Evolutionary conservation across 2,797 vertebrate genomes (phyloP), one percentile per base, ranked within the genome.

Genomic region (Myotis findleyi): DNA sequence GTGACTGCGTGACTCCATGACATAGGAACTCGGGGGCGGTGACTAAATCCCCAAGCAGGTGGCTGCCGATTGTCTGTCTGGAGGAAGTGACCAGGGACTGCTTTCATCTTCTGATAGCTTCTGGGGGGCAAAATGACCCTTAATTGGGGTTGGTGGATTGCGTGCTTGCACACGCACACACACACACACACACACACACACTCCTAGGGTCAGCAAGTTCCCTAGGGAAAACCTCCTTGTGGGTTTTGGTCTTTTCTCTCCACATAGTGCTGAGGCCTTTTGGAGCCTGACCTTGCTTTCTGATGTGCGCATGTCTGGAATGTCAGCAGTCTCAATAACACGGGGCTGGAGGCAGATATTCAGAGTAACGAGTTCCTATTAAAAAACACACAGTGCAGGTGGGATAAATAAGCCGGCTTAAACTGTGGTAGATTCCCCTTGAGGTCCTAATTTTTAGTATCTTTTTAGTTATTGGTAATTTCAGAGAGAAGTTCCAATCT

Each of bases 31-130:
- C 57, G 23, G 89, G 91, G 94, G 93, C 41, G 77, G 66, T 41
- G 62, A 76, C 36, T 86, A 69, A 93, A 89, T 79, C 84, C 81
- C 51, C 0, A 2, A n/a, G 89, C 97, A 96, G 94, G 94, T 97
- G 96, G 92, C 96, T 84, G 73, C 21, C 87, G 76, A 80, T 96
- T 97, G 91, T 97, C 33, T 69, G 44, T 44, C 10, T 16, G 64
- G 69, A 41, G 82, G 87, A 95, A 94, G 93, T 3, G 10, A 82
- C 51, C 25, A 4, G 7, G 77, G 88, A 47, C 21, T 71, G 71
- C 81, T 94, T 96, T 96, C 64, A 80, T 96, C 86, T 81, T 69
- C 33, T 69, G 18, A 51, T 10, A 57, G 89, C 76, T 93, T 86
- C 87, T 80, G 13, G 36, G 71, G 72, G 72, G 57, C 69, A 75